Base-by-base conservation (phyloP, 2,888 invertebrate genomes). In the Archaeoteleia sp. region DNA sequence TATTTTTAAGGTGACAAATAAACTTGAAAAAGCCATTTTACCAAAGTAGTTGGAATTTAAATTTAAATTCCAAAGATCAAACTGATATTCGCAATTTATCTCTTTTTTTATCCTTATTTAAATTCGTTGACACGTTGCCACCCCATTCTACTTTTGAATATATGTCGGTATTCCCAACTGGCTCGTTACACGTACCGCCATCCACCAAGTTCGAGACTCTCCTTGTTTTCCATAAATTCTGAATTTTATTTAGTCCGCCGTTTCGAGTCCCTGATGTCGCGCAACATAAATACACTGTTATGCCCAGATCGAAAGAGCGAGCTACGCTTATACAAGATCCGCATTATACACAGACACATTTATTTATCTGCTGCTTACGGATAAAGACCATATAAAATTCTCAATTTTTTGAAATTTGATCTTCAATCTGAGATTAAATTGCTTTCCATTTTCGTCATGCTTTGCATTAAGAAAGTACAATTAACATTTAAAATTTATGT, bases 151-250 rank as follows among this genome's bases (percentile, higher is more conserved):
- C 27, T 27, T 5, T 27, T 42, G 12, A 25, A 42, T 27, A 42
- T 27, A 25, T 40, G 13, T 23, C 45, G 30, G 15, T 14, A 39
- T 54, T 48, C 54, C 32, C 40, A 54, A 35, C 29, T 32, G 60
- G 42, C 54, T 55, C 43, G 42, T 49, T 58, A 48, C 48, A 63
- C 71, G 66, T 51, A 57, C 23, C 46, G 40, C 49, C 40, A 37
- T 49, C 39, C 43, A 42, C 42, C 43, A 42, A 54, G 13, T 63
- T 66, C 61, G 42, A 57, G 49, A 68, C 13, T 46, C 70, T 55
- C 66, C 71, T 57, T 62, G 72, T 74, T 83, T 83, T 82, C 81
- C 82, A 84, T 84, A 83, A 83, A 83, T 82, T 82, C 77, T 78
- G 68, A 75, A 78, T 81, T 83, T 84, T 83, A 83, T 83, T 82